Conservation (phyloP, 1,140 invertebrate species). For the Rhyacophila brunnea region DNA sequence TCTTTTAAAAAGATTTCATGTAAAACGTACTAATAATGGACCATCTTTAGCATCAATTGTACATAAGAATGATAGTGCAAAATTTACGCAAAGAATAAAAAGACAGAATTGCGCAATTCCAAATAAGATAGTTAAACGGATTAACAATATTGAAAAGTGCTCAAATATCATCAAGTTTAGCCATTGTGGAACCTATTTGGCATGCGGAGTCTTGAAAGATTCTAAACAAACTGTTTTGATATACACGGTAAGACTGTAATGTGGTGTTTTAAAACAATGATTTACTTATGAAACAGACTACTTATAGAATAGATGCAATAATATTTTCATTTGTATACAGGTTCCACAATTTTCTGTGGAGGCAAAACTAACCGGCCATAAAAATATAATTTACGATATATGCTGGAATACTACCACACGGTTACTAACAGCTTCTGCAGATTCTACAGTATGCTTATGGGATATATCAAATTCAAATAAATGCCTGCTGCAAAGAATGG, state of each 20-base stretch:
- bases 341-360: constrained; percentile 36
- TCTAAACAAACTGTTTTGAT: constrained; percentile 35
- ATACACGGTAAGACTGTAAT: constrained; percentile 31
- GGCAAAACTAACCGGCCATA: constrained; percentile 34
- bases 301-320: not conserved
- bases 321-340: constrained; percentile 22
- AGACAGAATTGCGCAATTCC: constrained; percentile 35
- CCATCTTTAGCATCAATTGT: no score
- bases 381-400: constrained; percentile 40
- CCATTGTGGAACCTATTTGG: constrained; percentile 39
- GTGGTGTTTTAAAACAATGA: no score
- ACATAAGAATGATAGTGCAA: not conserved
- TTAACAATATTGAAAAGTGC: constrained; percentile 36
- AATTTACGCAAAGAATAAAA: constrained; percentile 15
- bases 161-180: constrained; percentile 40
- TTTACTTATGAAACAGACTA: not conserved
- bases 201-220: constrained; percentile 33
- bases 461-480: constrained; percentile 26
- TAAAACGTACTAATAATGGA: not conserved
- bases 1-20: constrained; percentile 32
- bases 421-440: constrained; percentile 38
- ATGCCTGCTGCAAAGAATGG: constrained; percentile 35
- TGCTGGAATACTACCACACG: constrained; percentile 34
- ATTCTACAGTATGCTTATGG: constrained; percentile 38
- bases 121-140: constrained; percentile 34